A percentile compares a stretch with the other conserved stretches of the same genome.
Evolutionary conservation across 1,140 invertebrate species (phyloP).

Genomic region (Drosophila dunni): DNA sequence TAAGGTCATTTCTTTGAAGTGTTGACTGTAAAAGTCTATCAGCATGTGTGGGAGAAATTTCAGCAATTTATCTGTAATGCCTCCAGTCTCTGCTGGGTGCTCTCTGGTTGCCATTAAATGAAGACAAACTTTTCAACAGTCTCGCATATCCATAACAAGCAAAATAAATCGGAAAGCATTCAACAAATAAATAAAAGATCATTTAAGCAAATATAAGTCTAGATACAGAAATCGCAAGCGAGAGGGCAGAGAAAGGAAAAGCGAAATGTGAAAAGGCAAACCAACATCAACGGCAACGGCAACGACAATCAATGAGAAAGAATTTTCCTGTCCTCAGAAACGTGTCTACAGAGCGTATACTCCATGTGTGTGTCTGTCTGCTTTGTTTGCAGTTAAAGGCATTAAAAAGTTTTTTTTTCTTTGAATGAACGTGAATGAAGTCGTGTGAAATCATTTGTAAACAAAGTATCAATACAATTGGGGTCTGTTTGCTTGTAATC

Average conservation of each 20-base stretch:
- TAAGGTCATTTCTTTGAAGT: conserved; percentile 10
- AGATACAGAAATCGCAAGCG: conserved; percentile 31
- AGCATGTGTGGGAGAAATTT: conserved; percentile 12
- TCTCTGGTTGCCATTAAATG: neutral
- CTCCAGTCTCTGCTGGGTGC: neutral
- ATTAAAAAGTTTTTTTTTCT: conserved; percentile 73
- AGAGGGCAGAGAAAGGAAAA: conserved; percentile 29
- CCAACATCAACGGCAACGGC: conserved; percentile 1
- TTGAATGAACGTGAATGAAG: conserved; percentile 74
- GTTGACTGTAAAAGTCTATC: neutral
- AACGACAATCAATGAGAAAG: conserved; percentile 23
- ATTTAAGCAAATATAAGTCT: conserved; percentile 65
- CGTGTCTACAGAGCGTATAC: neutral
- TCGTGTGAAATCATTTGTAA: conserved; percentile 79
- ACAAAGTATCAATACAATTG: conserved; percentile 74
- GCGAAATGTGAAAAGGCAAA: conserved; percentile 28
- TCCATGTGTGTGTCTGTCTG: conserved; percentile 39
- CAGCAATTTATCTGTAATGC: conserved; percentile 6
- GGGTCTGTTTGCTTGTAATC: conserved; percentile 22
- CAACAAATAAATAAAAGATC: conserved; percentile 74
- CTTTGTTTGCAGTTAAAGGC: conserved; percentile 72
- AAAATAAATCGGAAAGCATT: conserved; percentile 65
- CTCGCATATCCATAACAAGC: conserved; percentile 28
- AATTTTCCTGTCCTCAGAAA: conserved; percentile 42
- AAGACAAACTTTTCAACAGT: conserved; percentile 22